phyloP scores from a whole-genome alignment of 2,113 vertebrate genomes.

The Oncorhynchus kisutch region DNA sequence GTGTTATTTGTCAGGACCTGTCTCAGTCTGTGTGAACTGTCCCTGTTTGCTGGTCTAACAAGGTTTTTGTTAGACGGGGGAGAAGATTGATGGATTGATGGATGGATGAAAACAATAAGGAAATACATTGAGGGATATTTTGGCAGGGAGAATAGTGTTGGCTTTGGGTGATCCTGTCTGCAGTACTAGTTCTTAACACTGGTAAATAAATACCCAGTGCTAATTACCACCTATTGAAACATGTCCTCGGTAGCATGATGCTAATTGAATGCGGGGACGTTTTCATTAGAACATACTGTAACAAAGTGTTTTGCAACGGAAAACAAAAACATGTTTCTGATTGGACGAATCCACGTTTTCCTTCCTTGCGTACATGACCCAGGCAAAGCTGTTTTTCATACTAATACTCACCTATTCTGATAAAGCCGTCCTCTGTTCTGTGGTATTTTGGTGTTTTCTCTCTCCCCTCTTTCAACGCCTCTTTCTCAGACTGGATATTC shows the following conservation, averaged over 20 bases:
- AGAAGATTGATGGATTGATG: not conserved
- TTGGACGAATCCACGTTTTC: too few species aligned
- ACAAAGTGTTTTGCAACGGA: too few species aligned
- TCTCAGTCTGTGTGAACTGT: not conserved
- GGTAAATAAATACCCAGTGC: too few species aligned
- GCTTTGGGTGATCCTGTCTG: too few species aligned
- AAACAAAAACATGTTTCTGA: too few species aligned
- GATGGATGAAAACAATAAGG: conserved; percentile 12
- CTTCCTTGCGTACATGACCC: not conserved
- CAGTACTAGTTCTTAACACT: too few species aligned
- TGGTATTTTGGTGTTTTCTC: conserved; percentile 81
- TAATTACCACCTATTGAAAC: too few species aligned
- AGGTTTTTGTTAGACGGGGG: not conserved
- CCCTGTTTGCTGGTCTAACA: not conserved
- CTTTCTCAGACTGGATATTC: conserved; percentile 94
- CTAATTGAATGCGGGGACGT: too few species aligned
- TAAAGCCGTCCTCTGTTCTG: conserved; percentile 89
- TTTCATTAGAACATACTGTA: too few species aligned
- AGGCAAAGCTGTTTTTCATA: not conserved
- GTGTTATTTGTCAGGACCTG: too few species aligned
- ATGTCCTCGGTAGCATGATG: too few species aligned
- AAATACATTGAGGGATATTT: not conserved
- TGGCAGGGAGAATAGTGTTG: not conserved
- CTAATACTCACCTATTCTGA: conserved; percentile 86
- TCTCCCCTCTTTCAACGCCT: conserved; percentile 87